A percentile compares a stretch with the other conserved stretches of the same genome.
These are phyloP conservation scores for Trichopoda pennipes DNA, from an alignment of 2,888 invertebrate species.

Conservation along the genomic window DNA sequence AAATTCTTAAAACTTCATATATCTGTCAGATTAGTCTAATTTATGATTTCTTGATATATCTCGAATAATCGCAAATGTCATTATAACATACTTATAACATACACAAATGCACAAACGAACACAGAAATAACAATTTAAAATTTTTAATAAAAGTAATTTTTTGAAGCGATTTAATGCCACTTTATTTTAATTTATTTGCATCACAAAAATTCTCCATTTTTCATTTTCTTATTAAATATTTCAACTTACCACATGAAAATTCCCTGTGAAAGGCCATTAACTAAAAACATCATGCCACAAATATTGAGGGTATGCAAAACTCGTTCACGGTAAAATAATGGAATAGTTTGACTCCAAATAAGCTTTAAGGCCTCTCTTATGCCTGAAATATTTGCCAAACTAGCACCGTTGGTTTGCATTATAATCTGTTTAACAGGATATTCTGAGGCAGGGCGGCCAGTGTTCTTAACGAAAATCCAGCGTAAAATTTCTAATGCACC, in stretches of 20 bases:
- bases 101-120: no score
- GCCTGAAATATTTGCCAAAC: slow-evolving; percentile 73
- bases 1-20: no score
- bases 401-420: slow-evolving; percentile 74
- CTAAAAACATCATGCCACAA: slow-evolving; percentile 73
- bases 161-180: no score
- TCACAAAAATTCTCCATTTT: not conserved
- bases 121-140: no score
- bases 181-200: not conserved
- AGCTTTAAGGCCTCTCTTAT: slow-evolving; percentile 75
- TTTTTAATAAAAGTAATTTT: no score
- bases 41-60: no score
- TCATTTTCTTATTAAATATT: not conserved
- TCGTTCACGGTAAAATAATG: slow-evolving; percentile 75
- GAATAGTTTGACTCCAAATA: slow-evolving; percentile 78
- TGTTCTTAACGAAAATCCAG: slow-evolving; percentile 83
- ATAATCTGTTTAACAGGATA: slow-evolving; percentile 82
- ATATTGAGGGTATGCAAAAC: slow-evolving; percentile 77
- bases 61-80: no score
- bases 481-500: slow-evolving; percentile 84
- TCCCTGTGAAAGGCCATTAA: slow-evolving; percentile 78
- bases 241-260: slow-evolving; percentile 77
- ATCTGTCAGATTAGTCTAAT: no score
- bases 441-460: slow-evolving; percentile 79
- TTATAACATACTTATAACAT: no score